Conservation (phyloP, 2,888 invertebrate species). For the Microctonus brassicae region DNA sequence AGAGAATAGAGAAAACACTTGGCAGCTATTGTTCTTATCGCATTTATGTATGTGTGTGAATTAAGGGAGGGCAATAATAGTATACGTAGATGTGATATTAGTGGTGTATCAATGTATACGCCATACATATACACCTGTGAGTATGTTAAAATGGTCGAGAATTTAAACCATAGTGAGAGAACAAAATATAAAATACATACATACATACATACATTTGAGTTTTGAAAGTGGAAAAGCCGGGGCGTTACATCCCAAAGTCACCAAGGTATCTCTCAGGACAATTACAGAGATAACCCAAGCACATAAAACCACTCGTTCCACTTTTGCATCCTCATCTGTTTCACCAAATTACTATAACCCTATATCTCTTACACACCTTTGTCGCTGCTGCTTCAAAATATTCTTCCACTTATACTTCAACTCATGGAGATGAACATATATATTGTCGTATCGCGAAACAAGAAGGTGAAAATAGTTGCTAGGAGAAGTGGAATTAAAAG, state of each 20-base stretch:
- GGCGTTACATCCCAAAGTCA: constrained; percentile 29
- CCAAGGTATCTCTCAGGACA: constrained; percentile 37
- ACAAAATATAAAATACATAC: constrained; percentile 35
- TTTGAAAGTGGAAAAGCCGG: constrained; percentile 32
- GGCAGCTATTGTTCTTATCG: constrained; percentile 58
- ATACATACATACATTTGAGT: constrained; percentile 15
- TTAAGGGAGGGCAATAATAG: background rate
- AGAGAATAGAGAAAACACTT: constrained; percentile 49
- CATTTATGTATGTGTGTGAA: constrained; percentile 25
- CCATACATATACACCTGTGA: too few species aligned
- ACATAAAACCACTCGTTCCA: constrained; percentile 2
- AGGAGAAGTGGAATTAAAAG: too few species aligned
- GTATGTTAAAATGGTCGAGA: constrained; percentile 21
- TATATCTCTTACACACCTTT: background rate
- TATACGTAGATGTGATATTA: too few species aligned
- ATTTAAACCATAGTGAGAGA: constrained; percentile 6
- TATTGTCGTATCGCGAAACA: background rate
- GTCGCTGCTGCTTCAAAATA: too few species aligned
- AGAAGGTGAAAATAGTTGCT: too few species aligned
- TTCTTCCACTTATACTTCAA: constrained; percentile 18
- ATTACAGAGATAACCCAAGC: constrained; percentile 41
- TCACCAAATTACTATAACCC: constrained; percentile 6
- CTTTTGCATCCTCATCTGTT: constrained; percentile 29
- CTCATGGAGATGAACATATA: background rate
- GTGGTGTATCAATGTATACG: background rate